Percentiles rank a stretch among this genome's conserved stretches.
Conservation (phyloP, 2,113 vertebrate genomes). For the Pterocles burchelli region DNA sequence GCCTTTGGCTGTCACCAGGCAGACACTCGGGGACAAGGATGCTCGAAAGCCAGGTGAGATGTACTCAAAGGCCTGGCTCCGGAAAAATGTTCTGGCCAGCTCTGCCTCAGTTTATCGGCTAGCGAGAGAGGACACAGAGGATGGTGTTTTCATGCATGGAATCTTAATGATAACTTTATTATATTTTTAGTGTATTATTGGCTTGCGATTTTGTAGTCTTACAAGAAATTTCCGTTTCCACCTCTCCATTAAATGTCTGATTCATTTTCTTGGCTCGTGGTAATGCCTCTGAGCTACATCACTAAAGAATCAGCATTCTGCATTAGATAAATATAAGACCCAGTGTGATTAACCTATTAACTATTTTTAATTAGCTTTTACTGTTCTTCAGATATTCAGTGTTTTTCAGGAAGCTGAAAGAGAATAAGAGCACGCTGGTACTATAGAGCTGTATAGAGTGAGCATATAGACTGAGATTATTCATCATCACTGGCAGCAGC, state of each 20-base stretch:
- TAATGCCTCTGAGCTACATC: conserved; percentile 44
- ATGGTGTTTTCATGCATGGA: conserved; percentile 22
- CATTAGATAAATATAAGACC: conserved; percentile 64
- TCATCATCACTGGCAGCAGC: conserved; percentile 48
- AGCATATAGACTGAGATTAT: conserved; percentile 18
- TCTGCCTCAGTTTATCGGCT: background rate
- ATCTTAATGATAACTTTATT: conserved; percentile 69
- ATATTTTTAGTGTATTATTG: conserved; percentile 63
- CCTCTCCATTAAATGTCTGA: conserved; percentile 69
- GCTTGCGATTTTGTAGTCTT: conserved; percentile 56
- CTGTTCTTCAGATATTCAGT: conserved; percentile 27
- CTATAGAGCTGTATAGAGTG: conserved; percentile 14
- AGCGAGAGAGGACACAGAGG: background rate
- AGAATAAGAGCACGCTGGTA: background rate
- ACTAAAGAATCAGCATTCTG: conserved; percentile 43
- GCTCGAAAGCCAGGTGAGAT: background rate
- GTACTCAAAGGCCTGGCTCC: background rate
- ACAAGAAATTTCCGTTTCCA: conserved; percentile 75
- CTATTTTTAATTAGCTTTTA: conserved; percentile 72
- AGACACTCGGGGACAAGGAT: background rate
- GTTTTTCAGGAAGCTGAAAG: conserved; percentile 33
- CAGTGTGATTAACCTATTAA: conserved; percentile 68
- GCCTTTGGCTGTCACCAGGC: background rate
- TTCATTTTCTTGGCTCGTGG: conserved; percentile 70
- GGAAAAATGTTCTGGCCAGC: background rate